A percentile compares a stretch with the other conserved stretches of the same genome.
These are phyloP conservation scores for Cuniculus paca DNA, from an alignment of 2,797 vertebrate species.

Conservation along the genomic window DNA sequence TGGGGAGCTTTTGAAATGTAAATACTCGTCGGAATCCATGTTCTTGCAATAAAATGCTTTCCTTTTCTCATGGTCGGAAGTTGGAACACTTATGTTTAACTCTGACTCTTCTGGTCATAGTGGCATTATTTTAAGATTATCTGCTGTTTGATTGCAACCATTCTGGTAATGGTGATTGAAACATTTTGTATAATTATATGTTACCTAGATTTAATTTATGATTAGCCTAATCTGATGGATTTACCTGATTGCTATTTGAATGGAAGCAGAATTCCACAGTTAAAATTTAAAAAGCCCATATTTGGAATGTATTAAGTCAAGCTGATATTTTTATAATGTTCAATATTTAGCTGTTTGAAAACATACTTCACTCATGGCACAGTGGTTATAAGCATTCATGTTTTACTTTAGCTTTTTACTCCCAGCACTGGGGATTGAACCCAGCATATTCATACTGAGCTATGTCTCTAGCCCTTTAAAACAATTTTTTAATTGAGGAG, in stretches of 20 bases:
- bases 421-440: not conserved
- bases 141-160: not conserved
- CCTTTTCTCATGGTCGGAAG: not conserved
- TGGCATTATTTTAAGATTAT: slow-evolving; percentile 12
- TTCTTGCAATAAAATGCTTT: not conserved
- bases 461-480: not conserved
- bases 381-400: slow-evolving; percentile 29
- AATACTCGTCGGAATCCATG: not conserved
- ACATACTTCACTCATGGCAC: not conserved
- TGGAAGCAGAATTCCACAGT: slow-evolving; percentile 49
- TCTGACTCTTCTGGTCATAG: not conserved
- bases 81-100: not conserved
- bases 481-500: not conserved
- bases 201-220: slow-evolving; percentile 66
- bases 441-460: not conserved
- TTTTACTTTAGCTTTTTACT: not conserved
- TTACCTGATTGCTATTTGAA: slow-evolving; percentile 53
- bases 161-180: slow-evolving; percentile 63
- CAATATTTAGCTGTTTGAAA: not conserved
- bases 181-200: slow-evolving; percentile 38
- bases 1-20: slow-evolving; percentile 51
- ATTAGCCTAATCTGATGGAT: slow-evolving; percentile 13
- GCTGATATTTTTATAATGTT: slow-evolving; percentile 29
- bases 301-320: slow-evolving; percentile 42
- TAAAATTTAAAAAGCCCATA: slow-evolving; percentile 25